A percentile compares a stretch with the other conserved stretches of the same genome.
Conservation (phyloP, 53 echinoderm and acorn worm species). For the Holothuria leucospilota region DNA sequence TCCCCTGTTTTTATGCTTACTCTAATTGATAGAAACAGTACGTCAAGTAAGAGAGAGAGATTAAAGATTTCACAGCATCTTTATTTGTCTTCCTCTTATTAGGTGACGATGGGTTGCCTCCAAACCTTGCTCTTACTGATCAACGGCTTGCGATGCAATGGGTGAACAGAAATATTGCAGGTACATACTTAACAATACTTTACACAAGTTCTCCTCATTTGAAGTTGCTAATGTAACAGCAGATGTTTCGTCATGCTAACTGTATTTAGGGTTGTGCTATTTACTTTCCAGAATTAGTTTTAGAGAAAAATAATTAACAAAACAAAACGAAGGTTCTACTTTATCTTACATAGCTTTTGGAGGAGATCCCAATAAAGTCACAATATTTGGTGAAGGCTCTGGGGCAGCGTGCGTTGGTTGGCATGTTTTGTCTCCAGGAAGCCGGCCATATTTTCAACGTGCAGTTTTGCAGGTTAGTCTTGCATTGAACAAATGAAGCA, state of each 20-base stretch:
- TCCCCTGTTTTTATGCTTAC: no score
- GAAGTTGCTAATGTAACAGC: no score
- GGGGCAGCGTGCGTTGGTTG: constrained; percentile 4
- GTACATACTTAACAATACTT: not conserved
- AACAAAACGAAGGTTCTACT: not conserved
- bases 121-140: not conserved
- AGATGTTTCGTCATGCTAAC: no score
- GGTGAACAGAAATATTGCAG: constrained; percentile 25
- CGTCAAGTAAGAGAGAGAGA: no score
- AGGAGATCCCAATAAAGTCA: not conserved
- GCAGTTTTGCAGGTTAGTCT: constrained; percentile 4
- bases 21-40: no score
- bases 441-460: not conserved
- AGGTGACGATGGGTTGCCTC: constrained; percentile 8
- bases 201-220: no score
- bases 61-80: no score
- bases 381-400: constrained; percentile 24
- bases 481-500: no score
- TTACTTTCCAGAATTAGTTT: no score
- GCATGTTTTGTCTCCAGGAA: not conserved
- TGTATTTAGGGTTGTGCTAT: no score
- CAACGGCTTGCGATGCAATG: constrained; percentile 17
- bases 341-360: constrained; percentile 4
- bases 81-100: not conserved
- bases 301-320: no score